A percentile compares a stretch with the other conserved stretches of the same genome.
Conservation (phyloP, 2,113 vertebrate genomes). For the Gambusia holbrooki region DNA sequence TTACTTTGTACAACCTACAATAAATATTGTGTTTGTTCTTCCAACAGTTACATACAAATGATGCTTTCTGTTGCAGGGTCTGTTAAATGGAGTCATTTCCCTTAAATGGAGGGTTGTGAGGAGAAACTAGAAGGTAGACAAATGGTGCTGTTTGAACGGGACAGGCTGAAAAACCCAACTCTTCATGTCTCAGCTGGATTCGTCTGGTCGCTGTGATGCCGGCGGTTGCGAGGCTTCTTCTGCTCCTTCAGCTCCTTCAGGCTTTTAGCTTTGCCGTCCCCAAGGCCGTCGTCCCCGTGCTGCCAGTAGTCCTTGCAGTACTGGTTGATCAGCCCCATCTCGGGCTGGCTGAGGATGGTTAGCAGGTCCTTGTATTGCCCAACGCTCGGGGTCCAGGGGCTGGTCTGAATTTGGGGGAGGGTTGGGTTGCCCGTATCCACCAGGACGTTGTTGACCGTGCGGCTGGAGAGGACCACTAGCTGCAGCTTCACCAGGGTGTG, state of each 20-base stretch:
- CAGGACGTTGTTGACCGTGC: constrained; percentile 89
- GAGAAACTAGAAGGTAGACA: constrained; percentile 26
- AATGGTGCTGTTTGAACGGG: constrained; percentile 23
- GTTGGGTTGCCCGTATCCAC: constrained; percentile 81
- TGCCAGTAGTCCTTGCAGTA: constrained; percentile 99
- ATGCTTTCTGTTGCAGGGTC: constrained; percentile 60
- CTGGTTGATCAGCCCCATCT: constrained; percentile 98
- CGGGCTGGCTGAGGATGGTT: constrained; percentile 93
- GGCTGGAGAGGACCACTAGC: constrained; percentile 89
- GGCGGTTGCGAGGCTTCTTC: constrained; percentile 95
- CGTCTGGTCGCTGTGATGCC: constrained; percentile 89
- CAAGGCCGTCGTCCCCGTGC: constrained; percentile 80
- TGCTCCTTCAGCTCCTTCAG: constrained; percentile 92
- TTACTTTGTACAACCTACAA: constrained; percentile 91
- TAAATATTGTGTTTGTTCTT: constrained; percentile 86
- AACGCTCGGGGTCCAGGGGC: constrained; percentile 81
- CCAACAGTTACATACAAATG: constrained; percentile 63
- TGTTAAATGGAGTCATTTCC: constrained; percentile 59
- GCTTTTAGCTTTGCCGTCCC: constrained; percentile 80
- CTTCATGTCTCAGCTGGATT: constrained; percentile 89
- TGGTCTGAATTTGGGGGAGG: constrained; percentile 75
- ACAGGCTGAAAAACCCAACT: not conserved
- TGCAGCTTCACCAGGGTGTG: constrained; percentile 92
- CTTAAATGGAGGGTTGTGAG: constrained; percentile 46
- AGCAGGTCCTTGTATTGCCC: constrained; percentile 93